Conservation (phyloP, 1,140 invertebrate species). For the Littorina saxatilis region DNA sequence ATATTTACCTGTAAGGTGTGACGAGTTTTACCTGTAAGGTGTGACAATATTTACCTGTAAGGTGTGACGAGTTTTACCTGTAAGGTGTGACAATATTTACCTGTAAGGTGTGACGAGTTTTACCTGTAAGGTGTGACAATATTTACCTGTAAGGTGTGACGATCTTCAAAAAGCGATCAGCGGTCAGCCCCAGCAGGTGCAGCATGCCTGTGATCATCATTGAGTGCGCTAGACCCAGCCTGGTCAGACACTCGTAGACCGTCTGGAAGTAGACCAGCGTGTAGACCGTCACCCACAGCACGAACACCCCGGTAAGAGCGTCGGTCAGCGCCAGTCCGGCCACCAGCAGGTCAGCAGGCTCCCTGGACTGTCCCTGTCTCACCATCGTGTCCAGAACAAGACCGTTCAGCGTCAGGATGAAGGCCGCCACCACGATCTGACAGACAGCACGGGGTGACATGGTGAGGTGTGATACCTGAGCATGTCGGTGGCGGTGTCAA, state of each 20-base stretch:
- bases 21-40: no score
- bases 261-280: slow-evolving; percentile 33
- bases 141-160: no score
- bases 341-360: slow-evolving; percentile 21
- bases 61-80: no score
- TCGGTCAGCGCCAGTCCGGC: slow-evolving; percentile 29
- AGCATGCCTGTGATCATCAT: background rate
- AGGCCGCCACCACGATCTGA: background rate
- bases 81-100: no score
- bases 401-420: slow-evolving; percentile 9
- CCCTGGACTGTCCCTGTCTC: background rate
- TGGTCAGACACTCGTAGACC: background rate
- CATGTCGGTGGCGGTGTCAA: background rate
- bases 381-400: slow-evolving; percentile 29
- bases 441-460: no score
- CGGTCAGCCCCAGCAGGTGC: background rate
- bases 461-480: no score
- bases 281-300: slow-evolving; percentile 21
- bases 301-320: slow-evolving; percentile 22
- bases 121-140: no score
- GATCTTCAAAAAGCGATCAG: background rate
- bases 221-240: background rate
- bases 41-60: no score
- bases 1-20: no score
- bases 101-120: no score